Percentiles rank a stretch among this genome's conserved stretches.
These are phyloP conservation scores for Anisognathus igniventris DNA, from an alignment of 2,797 vertebrate species.

Conservation along the genomic window DNA sequence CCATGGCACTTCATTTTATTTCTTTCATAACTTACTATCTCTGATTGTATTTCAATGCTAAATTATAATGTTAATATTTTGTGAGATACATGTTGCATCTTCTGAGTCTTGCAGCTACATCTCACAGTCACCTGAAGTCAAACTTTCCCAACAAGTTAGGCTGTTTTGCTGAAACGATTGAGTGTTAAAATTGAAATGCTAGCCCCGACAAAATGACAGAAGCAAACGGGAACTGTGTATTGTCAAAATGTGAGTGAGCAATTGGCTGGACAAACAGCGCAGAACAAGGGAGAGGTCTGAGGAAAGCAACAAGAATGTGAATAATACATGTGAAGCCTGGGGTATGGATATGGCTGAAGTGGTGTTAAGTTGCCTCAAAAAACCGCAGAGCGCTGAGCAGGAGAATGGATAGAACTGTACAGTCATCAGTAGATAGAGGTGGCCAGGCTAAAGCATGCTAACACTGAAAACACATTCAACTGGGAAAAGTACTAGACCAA, in stretches of 20 bases:
- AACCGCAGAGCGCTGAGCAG: neutral
- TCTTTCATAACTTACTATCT: neutral
- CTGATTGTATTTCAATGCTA: neutral
- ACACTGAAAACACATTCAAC: neutral
- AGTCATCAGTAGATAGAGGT: neutral
- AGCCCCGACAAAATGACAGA: neutral
- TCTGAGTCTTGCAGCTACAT: neutral
- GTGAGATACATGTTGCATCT: fast-evolving
- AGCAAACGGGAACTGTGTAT: neutral
- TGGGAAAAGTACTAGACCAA: neutral
- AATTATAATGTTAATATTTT: neutral
- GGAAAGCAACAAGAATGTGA: neutral
- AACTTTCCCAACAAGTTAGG: neutral
- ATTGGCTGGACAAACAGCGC: neutral
- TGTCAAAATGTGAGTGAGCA: neutral
- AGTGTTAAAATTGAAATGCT: neutral
- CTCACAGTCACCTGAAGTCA: neutral
- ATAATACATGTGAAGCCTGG: neutral
- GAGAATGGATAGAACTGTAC: neutral
- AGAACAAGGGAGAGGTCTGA: neutral
- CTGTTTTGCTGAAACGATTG: neutral
- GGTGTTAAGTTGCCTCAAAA: too few relatives aligned
- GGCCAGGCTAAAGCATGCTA: neutral
- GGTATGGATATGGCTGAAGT: neutral
- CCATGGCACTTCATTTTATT: neutral